A percentile compares a stretch with the other conserved stretches of the same genome.
phyloP scores from a whole-genome alignment of 37 sponge, comb jelly and placozoan genomes.

The Bolinopsis microptera region DNA sequence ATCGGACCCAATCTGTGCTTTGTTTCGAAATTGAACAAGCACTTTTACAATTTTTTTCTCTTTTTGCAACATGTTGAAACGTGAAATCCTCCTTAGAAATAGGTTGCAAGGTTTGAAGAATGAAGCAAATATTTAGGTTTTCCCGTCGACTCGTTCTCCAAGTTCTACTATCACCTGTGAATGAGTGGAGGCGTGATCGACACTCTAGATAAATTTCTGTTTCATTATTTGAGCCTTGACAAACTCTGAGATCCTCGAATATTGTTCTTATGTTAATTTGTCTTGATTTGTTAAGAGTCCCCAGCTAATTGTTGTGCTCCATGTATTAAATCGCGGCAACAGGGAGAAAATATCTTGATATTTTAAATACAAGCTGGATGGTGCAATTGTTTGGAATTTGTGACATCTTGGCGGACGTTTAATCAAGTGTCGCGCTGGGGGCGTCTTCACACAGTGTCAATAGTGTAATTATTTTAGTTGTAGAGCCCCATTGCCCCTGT shows the following conservation, averaged over 20 bases:
- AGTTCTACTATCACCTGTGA: too few relatives aligned
- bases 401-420: background rate
- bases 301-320: background rate
- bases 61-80: background rate
- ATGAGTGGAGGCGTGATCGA: too few relatives aligned
- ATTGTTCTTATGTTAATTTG: background rate
- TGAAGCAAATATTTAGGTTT: too few relatives aligned
- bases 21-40: background rate
- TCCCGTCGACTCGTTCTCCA: too few relatives aligned
- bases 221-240: background rate
- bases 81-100: background rate
- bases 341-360: too few relatives aligned
- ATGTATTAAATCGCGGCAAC: too few relatives aligned
- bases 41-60: background rate
- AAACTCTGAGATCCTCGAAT: background rate
- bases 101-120: background rate
- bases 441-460: background rate
- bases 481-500: constrained; percentile 8
- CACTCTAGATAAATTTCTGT: too few relatives aligned
- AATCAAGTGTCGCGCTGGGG: background rate
- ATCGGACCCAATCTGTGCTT: background rate
- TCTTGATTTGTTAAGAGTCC: background rate
- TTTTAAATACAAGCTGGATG: too few relatives aligned
- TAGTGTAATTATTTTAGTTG: constrained; percentile 33
- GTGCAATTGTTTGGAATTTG: background rate